Conservation (phyloP, 2,113 vertebrate genomes). For the Chlamydotis undulata region DNA sequence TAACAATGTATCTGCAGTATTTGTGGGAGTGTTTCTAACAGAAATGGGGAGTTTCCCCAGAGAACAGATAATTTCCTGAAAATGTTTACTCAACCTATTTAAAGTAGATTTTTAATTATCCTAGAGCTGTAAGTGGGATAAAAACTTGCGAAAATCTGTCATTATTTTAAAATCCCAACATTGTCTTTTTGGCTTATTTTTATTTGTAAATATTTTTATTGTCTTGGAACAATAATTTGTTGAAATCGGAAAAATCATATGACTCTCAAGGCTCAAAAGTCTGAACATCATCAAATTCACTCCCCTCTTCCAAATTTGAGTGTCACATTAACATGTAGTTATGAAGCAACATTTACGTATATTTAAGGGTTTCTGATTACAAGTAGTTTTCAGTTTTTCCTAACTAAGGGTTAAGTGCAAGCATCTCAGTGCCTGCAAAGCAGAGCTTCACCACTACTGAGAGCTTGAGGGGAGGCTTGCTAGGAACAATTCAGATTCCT, state of each 20-base stretch:
- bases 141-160: background rate
- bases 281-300: background rate
- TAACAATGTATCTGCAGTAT: background rate
- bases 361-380: background rate
- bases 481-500: background rate
- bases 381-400: background rate
- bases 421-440: background rate
- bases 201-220: background rate
- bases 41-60: background rate
- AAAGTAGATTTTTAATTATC: background rate
- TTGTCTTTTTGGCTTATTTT: background rate
- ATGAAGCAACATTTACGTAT: background rate
- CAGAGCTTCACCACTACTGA: background rate
- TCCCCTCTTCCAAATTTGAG: background rate
- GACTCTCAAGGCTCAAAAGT: background rate
- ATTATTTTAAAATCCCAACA: background rate
- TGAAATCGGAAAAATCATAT: background rate
- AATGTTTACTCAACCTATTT: background rate
- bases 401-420: background rate
- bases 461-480: background rate
- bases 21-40: background rate
- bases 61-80: slow-evolving; percentile 5
- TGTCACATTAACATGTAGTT: background rate
- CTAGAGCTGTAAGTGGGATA: background rate
- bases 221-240: background rate